Evolutionary conservation across 2,797 vertebrate species (phyloP), one percentile per base, ranked within the genome.

Genomic region (Eurystomus glaucurus): DNA sequence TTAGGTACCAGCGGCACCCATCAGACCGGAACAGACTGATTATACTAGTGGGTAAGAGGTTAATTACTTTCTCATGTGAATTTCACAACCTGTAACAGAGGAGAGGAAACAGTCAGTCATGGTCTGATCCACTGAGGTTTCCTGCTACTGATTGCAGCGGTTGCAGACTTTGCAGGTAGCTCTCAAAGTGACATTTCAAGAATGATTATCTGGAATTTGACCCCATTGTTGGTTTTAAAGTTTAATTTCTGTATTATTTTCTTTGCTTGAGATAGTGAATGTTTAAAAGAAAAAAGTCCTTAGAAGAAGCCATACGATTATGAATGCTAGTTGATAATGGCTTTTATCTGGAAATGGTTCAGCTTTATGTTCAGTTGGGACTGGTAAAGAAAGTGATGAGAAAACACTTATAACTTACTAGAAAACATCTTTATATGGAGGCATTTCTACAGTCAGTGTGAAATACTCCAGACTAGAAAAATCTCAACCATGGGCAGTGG

Each of bases 1-100:
- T 99, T 65, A 98, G 98, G 65, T 99, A 99, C 98, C 99, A 99
- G 98, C 98, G 99, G 65, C 95, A 97, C 55, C 98, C 98, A 0
- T 96, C 98, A 10, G 99, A 99, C 88, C 86, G 95, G 19, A 97
- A 98, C 85, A 99, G 99, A 19, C 98, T 99, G 45, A 97, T 99
- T 25, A 98, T 98, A 43, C 99, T 99, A 19, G 57, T 99, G 62
- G 99, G 99, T 99, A 95, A 95, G 98, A 92, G 50, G 16, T 46
- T 43, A 20, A 31, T 6, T 9, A 66, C 71, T 50, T 87, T 10
- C 9, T 14, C 14, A 9, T 58, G 77, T 58, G 45, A 22, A 64
- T 18, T 29, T 22, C 60, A 46, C 12, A 19, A 11, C n/a, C 48
- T 52, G 11, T 80, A 41, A 57, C 29, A 13, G 15, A 78, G 46